Evolutionary conservation across 2,888 invertebrate species (phyloP), one percentile per base, ranked within the genome.

Genomic region (Pseudococcus viburni): DNA sequence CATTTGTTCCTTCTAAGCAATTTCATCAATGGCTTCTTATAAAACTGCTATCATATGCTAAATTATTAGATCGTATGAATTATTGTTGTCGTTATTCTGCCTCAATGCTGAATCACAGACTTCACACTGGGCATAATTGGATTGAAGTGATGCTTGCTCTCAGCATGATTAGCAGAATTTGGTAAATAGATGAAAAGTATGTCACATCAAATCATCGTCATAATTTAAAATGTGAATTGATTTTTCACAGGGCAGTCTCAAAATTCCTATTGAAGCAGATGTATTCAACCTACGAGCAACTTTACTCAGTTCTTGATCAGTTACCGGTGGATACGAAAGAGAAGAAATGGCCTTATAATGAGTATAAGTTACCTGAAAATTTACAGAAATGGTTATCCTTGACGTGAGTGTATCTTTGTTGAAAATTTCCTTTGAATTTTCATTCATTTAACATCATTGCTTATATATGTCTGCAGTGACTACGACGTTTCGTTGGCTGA

Each of bases 41-140:
- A 19, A 59, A 46, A 68, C 39, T 84, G 48, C 88, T 55, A 48
- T 88, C 88, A 6, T 80, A 88, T 84, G 39, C 46, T 5, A 68
- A 80, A 84, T 88, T 88, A 84, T 64, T 88, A 17, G n/a, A 84
- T 39, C 84, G 84, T n/a, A 15, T 68, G 15, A 64, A 84, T 26
- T 48, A 64, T 39, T 88, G 83, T 84, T 84, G 84, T 64, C 22
- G 26, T 19, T 68, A 84, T 17, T 84, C 88, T 2, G 88, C 68
- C 12, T 15, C 68, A 0, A 68, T 42, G 42, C 15, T 88, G 33
- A 19, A 88, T 48, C 84, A 84, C 26, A 46, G 88, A 42, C 48
- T 88, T n/a, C 51, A 42, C 15, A 88, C 88, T 22, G 88, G 88
- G 22, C 88, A 88, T 48, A 88, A 68, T 46, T 88, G 88, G 88